These are phyloP conservation scores for Pseudochirops corinnae DNA, from an alignment of 2,797 vertebrate genomes.

Conservation along the genomic window DNA sequence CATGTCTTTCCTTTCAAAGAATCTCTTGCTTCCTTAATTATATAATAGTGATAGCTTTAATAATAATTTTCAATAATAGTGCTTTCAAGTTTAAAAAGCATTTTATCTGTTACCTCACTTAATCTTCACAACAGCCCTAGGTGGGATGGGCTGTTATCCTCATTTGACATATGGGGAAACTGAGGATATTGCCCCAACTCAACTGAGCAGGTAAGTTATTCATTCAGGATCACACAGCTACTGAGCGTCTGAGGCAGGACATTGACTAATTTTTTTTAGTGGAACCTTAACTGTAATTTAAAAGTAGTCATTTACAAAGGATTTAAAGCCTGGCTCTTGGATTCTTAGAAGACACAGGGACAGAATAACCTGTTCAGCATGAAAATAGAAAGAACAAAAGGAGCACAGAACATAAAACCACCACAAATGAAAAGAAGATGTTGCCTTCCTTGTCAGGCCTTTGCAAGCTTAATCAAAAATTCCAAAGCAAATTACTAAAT, in stretches of 20 bases:
- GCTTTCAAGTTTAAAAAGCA: neutral
- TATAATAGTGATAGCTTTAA: neutral
- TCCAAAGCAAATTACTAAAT: neutral
- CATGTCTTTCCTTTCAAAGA: too few species aligned
- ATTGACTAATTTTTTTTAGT: neutral
- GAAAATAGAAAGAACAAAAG: constrained; percentile 33
- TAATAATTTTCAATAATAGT: neutral
- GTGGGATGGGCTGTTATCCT: neutral
- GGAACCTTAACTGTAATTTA: constrained; percentile 40
- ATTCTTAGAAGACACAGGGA: constrained; percentile 21
- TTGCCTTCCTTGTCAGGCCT: neutral
- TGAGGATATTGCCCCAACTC: too few species aligned
- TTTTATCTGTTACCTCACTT: neutral
- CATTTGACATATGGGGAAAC: too few species aligned
- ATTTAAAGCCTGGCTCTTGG: constrained; percentile 11
- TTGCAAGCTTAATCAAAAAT: neutral
- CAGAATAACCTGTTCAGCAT: constrained; percentile 9
- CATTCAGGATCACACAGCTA: neutral
- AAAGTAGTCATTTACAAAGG: constrained; percentile 33
- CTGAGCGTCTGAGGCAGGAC: too few species aligned
- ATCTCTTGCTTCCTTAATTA: neutral
- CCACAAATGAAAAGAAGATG: neutral
- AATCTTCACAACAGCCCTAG: neutral
- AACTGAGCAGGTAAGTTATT: too few species aligned
- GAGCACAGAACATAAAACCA: constrained; percentile 3